Evolutionary conservation across 2,888 invertebrate species (phyloP).

Genomic region (Drosophila nigritarsus): DNA sequence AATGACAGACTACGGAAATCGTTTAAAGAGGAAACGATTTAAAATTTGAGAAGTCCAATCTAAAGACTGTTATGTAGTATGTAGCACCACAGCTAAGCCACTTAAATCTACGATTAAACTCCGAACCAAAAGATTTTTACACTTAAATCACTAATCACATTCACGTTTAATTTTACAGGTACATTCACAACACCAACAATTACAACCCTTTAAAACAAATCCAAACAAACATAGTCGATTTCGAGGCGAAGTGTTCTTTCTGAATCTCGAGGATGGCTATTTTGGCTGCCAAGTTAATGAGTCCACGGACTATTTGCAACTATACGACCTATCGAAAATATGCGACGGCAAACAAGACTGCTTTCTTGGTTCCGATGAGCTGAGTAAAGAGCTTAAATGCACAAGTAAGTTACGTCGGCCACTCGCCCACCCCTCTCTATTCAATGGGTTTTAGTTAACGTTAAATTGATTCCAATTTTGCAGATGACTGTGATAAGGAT

Average conservation of each 20-base stretch:
- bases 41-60: background rate
- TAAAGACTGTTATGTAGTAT: background rate
- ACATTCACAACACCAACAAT: constrained; percentile 87
- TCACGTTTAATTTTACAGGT: constrained; percentile 72
- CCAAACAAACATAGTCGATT: constrained; percentile 86
- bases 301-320: constrained; percentile 96
- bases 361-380: constrained; percentile 96
- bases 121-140: background rate
- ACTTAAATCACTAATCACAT: background rate
- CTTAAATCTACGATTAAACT: background rate
- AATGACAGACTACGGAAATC: background rate
- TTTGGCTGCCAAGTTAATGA: constrained; percentile 99
- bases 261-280: constrained; percentile 98
- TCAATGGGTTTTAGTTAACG: constrained; percentile 13
- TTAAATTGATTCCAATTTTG: constrained; percentile 13
- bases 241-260: constrained; percentile 97
- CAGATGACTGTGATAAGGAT: constrained; percentile 97
- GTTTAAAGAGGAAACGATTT: background rate
- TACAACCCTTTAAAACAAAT: constrained; percentile 88
- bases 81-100: background rate
- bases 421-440: background rate
- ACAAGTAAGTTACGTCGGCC: constrained; percentile 89
- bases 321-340: constrained; percentile 97
- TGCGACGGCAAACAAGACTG: constrained; percentile 96
- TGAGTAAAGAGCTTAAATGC: constrained; percentile 95